Evolutionary conservation across 1,140 invertebrate genomes (phyloP), one percentile per base, ranked within the genome.

Genomic region (Lepeophtheirus salmonis): DNA sequence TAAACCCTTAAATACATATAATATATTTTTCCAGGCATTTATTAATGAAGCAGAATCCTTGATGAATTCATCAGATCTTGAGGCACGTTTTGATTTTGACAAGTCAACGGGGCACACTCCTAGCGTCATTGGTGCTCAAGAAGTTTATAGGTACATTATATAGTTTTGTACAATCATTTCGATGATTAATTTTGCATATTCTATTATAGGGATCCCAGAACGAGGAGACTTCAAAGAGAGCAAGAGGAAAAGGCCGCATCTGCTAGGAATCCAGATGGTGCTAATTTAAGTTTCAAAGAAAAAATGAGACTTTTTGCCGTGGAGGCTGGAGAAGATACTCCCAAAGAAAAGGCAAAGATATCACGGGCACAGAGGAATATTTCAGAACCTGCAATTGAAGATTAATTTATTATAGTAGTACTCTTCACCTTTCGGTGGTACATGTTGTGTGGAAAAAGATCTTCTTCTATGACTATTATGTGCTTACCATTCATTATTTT

Each of bases 241-340:
- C 81, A 82, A 52, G 78, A 80, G 64, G 77, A 82, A 62, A 76
- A 81, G 62, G 77, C 79, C 65, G 66, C 76, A 72, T 76, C 79
- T 72, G 69, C 74, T 67, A 71, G 75, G 58, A 74, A 77, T 60
- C 79, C 83, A 4, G 80, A 87, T 56, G 88, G 88, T 0, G 88
- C 91, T 69, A 89, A 90, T 67, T 73, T 94, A 10, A 85, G 83
- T 56, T 92, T 94, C 69, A 87, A 89, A 70, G 89, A 92, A 69
- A 94, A 94, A 72, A 92, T 94, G 87, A 89, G 90, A 71, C 90
- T 92, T 86, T 94, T 94, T 74, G 89, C 88, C 13, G 82, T 89
- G 74, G 87, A 90, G 73, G 85, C 85, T 0, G 87, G 87, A 21
- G 86, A 91, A 70, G 77, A 80, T 66, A 87, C 86, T 13, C 86